Evolutionary conservation across 2,888 invertebrate genomes (phyloP).

Genomic region (Bombylius major): DNA sequence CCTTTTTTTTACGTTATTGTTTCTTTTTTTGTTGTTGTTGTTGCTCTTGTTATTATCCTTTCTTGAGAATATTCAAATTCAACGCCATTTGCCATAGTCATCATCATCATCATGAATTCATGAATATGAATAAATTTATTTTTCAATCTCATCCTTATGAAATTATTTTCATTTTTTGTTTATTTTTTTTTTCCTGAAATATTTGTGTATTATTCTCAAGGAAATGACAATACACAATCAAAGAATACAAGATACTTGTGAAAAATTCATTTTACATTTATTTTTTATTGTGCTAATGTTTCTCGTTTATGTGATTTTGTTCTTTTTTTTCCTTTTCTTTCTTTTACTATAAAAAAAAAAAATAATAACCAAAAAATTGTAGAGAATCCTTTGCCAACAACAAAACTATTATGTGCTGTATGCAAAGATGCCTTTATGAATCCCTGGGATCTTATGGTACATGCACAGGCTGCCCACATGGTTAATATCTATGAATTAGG

Average conservation of each 20-base stretch:
- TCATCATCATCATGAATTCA: too few relatives aligned
- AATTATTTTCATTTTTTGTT: too few relatives aligned
- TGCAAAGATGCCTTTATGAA: conserved; percentile 53
- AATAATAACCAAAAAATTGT: conserved; percentile 1
- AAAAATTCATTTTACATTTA: too few relatives aligned
- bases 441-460: conserved; percentile 59
- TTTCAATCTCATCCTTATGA: too few relatives aligned
- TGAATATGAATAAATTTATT: too few relatives aligned
- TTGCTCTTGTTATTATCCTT: neutral
- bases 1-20: neutral
- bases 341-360: neutral
- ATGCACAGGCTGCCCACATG: conserved; percentile 56
- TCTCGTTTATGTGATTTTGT: neutral
- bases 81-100: too few relatives aligned
- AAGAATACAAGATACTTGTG: too few relatives aligned
- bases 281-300: neutral
- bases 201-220: too few relatives aligned
- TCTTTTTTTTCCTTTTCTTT: neutral
- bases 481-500: conserved; percentile 55
- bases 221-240: too few relatives aligned
- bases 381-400: conserved; percentile 33
- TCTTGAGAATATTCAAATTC: too few relatives aligned
- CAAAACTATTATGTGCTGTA: conserved; percentile 48
- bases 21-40: neutral
- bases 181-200: too few relatives aligned